A percentile compares a stretch with the other conserved stretches of the same genome.
Evolutionary conservation across 2,113 vertebrate genomes (phyloP).

Genomic region (Hucho hucho): DNA sequence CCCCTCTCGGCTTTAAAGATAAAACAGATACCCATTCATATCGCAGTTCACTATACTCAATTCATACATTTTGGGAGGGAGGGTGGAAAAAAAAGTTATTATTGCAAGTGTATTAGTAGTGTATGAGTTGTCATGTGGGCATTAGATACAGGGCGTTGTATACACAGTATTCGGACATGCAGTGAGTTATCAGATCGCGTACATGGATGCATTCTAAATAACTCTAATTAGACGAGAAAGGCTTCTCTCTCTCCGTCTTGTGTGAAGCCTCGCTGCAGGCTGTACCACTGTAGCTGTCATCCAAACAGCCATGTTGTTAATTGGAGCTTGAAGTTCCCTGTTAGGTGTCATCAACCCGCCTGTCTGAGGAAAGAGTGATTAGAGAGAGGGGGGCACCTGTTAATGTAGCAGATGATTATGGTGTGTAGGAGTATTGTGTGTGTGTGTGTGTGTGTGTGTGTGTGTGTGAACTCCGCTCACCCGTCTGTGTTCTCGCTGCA

Average conservation of each 20-base stretch:
- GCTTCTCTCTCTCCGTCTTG: neutral
- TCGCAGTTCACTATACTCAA: neutral
- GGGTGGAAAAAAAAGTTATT: too few species aligned
- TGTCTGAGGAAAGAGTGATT: constrained; percentile 49
- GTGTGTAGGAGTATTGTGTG: constrained; percentile 51
- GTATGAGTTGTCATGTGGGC: too few species aligned
- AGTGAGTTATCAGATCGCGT: too few species aligned
- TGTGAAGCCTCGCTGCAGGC: neutral
- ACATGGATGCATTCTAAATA: neutral
- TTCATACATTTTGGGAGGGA: neutral
- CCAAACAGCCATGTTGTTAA: constrained; percentile 51
- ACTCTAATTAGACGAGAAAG: neutral
- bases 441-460: constrained; percentile 22
- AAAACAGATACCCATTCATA: neutral
- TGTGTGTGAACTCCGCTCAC: constrained; percentile 6
- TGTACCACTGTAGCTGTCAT: too few species aligned
- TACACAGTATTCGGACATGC: too few species aligned
- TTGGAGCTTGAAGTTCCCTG: constrained; percentile 71
- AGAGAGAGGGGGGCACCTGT: constrained; percentile 35
- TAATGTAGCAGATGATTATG: constrained; percentile 68
- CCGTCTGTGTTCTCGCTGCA: constrained; percentile 43
- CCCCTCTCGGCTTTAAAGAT: neutral
- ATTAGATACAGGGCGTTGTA: too few species aligned
- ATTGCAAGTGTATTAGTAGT: too few species aligned
- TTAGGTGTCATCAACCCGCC: constrained; percentile 67